Evolutionary conservation across 2,888 invertebrate species (phyloP).

Genomic region (Copidosoma aretas): DNA sequence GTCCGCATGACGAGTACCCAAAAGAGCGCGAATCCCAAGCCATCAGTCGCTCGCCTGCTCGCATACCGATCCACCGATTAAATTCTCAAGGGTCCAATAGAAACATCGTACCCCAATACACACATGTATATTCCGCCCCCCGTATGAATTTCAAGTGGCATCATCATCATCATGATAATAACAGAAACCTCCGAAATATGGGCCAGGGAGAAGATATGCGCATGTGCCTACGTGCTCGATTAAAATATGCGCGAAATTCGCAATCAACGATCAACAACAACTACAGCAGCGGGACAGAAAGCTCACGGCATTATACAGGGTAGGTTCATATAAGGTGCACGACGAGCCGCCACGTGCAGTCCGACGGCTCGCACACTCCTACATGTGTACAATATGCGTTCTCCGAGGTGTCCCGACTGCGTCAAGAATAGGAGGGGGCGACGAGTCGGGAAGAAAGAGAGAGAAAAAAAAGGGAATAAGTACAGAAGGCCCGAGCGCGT

Average conservation of each 20-base stretch:
- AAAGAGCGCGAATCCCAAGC: too few species aligned
- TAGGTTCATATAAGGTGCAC: neutral
- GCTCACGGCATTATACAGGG: too few species aligned
- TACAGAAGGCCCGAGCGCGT: neutral
- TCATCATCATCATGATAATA: neutral
- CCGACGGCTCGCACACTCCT: neutral
- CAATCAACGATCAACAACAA: conserved; percentile 20
- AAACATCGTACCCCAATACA: too few species aligned
- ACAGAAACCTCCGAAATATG: neutral
- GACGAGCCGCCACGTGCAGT: conserved; percentile 10
- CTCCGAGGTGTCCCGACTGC: too few species aligned
- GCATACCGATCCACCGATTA: too few species aligned
- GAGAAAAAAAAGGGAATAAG: neutral
- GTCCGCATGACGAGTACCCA: too few species aligned
- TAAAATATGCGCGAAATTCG: conserved; percentile 39
- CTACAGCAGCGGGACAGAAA: too few species aligned
- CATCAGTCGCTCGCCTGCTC: too few species aligned
- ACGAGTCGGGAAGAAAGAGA: too few species aligned
- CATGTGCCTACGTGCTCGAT: neutral
- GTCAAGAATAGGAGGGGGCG: too few species aligned
- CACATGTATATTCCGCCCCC: neutral
- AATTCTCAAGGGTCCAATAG: too few species aligned
- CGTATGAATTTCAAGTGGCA: neutral
- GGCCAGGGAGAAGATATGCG: neutral
- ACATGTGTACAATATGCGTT: too few species aligned